Base-by-base conservation (phyloP, 2,888 invertebrate species). In the Apodemia zela region DNA sequence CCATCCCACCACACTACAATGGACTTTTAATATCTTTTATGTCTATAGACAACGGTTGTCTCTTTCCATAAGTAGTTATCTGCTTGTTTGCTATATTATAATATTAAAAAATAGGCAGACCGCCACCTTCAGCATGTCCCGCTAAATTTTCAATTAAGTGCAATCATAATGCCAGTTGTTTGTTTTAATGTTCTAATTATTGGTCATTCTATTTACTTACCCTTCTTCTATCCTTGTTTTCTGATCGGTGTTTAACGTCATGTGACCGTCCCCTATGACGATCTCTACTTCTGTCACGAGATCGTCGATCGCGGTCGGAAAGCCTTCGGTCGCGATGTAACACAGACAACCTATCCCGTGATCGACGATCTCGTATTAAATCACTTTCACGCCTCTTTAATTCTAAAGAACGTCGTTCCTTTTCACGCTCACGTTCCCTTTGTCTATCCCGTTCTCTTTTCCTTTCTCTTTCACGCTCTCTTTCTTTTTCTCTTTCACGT, bases 401-500 rank as follows among this genome's bases (percentile, higher is more conserved):
- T 18, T 64, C 82, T 18, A 57, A 68, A 21, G 78, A 79, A n/a
- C 71, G 67, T 35, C 67, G 68, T 49, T 74, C 69, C 59, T 71
- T 69, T 60, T 73, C 69, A 29, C 75, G 73, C 60, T 74, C 72
- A 45, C 70, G 58, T 47, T 68, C 66, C 47, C 69, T 67, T 60
- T 75, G 70, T 58, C 72, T 70, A 49, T 75, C 70, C n/a, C 75
- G 73, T 59, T 79, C 82, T 74, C 79, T 75, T 71, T 80, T 92
- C 77, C 78, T 87, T 74, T 74, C 79, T 11, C 78, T 66, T 61
- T 81, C 79, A 62, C 75, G 71, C 17, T 80, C 81, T 13, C 77
- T 66, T 33, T 66, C 93, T 82, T 72, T 73, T 71, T 81, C 92
- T 73, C 76, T 64, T 83, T 78, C 65, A 72, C 87, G 81, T 21